These are phyloP conservation scores for Phasianus colchicus DNA, from an alignment of 2,113 vertebrate genomes.

Conservation along the genomic window DNA sequence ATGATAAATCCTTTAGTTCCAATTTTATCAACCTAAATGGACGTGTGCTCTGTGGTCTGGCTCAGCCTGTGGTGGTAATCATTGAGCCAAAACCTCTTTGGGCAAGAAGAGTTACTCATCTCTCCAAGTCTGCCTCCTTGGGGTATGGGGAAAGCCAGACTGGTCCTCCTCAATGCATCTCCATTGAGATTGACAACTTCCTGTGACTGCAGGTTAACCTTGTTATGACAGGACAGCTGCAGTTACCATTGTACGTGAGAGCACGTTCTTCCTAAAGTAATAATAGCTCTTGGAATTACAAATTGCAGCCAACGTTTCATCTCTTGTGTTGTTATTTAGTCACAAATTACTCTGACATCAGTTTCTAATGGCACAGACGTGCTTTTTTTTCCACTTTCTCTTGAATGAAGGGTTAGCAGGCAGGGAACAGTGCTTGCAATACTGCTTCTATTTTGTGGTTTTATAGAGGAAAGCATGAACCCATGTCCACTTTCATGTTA, in stretches of 20 bases:
- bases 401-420: background rate
- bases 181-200: conserved; percentile 47
- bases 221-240: conserved; percentile 59
- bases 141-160: background rate
- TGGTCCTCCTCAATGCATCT: background rate
- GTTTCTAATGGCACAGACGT: background rate
- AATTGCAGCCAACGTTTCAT: background rate
- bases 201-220: conserved; percentile 20
- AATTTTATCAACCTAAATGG: background rate
- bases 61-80: background rate
- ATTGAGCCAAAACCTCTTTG: background rate
- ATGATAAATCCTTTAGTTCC: background rate
- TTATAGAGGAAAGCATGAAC: background rate
- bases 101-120: background rate
- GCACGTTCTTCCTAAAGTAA: background rate
- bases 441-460: background rate
- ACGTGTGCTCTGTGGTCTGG: background rate
- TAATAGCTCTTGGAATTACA: background rate
- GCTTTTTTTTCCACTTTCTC: background rate
- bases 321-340: background rate
- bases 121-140: background rate
- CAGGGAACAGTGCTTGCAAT: background rate
- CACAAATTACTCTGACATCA: background rate
- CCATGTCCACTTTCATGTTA: background rate
- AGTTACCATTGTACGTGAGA: background rate